Base-by-base conservation (phyloP, 2,888 invertebrate genomes). In the Erebia ligea region DNA sequence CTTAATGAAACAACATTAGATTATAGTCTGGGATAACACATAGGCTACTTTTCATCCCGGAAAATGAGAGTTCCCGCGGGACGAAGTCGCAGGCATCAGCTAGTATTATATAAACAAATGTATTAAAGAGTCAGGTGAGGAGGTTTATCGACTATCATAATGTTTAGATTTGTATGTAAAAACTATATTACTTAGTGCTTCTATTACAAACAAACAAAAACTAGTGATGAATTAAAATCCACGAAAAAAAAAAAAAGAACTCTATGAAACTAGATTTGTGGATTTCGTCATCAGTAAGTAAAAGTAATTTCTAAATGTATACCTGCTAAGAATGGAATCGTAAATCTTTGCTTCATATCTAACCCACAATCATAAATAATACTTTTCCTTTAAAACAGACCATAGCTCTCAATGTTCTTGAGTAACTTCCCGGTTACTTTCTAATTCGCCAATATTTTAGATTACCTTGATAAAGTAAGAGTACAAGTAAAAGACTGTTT, bases 371-470 rank as follows among this genome's bases (percentile, higher is more conserved):
- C 62, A 62, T 48, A 62, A 62, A 62, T 62, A 62, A 62, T 45
- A 21, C 62, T 48, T 62, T 62, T 62, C 62, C 62, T 62, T 62
- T 62, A 62, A 62, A 62, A 62, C 45, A 48, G 62, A 48, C 48
- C 62, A 48, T 48, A 62, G 48, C 45, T 45, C 48, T 48, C 62
- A 42, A 59, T 59, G 19, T 48, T 62, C 1, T 58, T 58, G 11
- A 25, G 48, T 58, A 67, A 56, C 25, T 67, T 67, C 57, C 67
- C 67, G 25, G 45, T 67, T 67, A 58, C 67, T 67, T 67, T 67
- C 67, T 67, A 67, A 58, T 70, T 70, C 66, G 42, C 58, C 64
- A 65, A 65, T 67, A 70, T 66, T 66, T 66, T 56, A 70, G 66
- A 70, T 70, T 66, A 62, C 66, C 56, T 25, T 56, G 66, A 67